phyloP scores from a whole-genome alignment of 2,797 vertebrate species.

The Myiotriccus ornatus region DNA sequence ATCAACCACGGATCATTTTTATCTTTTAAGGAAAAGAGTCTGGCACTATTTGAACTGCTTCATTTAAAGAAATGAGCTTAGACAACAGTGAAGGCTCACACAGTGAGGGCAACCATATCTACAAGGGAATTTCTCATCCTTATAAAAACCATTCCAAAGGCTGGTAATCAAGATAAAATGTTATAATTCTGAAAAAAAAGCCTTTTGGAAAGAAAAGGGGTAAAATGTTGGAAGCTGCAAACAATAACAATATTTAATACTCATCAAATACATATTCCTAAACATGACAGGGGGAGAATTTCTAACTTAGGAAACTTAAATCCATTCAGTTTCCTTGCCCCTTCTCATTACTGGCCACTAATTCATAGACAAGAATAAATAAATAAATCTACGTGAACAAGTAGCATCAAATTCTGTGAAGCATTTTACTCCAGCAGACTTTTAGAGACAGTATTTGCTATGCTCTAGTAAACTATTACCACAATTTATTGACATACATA shows the following conservation, averaged over 20 bases:
- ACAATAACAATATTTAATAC: background rate
- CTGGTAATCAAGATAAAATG: background rate
- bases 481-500: background rate
- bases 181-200: background rate
- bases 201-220: background rate
- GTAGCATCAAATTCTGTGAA: background rate
- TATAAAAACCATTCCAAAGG: background rate
- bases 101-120: background rate
- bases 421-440: background rate
- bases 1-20: background rate
- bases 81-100: background rate
- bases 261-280: background rate
- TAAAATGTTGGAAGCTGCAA: background rate
- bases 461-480: background rate
- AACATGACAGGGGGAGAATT: background rate
- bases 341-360: background rate
- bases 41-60: background rate
- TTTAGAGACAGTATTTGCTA: background rate
- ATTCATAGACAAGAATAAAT: background rate
- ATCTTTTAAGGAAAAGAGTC: background rate
- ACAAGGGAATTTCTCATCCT: background rate
- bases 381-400: background rate
- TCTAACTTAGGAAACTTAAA: background rate
- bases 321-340: background rate
- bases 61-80: background rate